Evolutionary conservation across 2,888 invertebrate species (phyloP), one percentile per base, ranked within the genome.

Genomic region (Fissipunctia ypsillon): DNA sequence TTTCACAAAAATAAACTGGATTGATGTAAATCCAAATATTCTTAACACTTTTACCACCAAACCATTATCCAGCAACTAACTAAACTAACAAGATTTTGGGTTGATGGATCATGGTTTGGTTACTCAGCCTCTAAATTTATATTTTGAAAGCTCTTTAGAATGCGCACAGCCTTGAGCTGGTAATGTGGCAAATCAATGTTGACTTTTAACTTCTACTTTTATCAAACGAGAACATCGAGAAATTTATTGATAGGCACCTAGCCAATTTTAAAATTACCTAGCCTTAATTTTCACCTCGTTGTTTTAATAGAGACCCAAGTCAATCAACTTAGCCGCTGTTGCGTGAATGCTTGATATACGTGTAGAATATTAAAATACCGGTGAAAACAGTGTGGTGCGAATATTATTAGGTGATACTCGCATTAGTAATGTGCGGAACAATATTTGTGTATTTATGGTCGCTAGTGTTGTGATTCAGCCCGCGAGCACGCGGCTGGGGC

Each of bases 381-480:
- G 1, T 22, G 45, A 35, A 63, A 50, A 38, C 38, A 57, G 16
- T 63, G 28, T 19, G 41, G 16, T 56, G 16, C 5, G 54, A 66
- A 75, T 63, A 75, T 61, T 31, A 69, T 65, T 48, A 52, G 28
- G 31, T 41, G 57, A 63, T 71, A 71, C 9, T 72, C 38, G 64
- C 69, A 69, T 65, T 70, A 70, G 67, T 68, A 60, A 70, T 43
- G 52, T 54, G 52, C 67, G 43, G 41, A 66, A 70, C 43, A 70
- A 81, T 76, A 69, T 80, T 57, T 75, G 68, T 73, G 52, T 65
- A 70, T 73, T 67, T 70, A 81, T 76, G 73, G 81, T 67, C 52
- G 73, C 41, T 68, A 61, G 74, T 79, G 75, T 74, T 81, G 73
- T 77, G 84, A 84, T 79, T 71, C 65, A 76, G 50, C 28, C 71